These are phyloP conservation scores for Lasioglossum marginatum DNA, from an alignment of 2,888 invertebrate species.

Conservation along the genomic window DNA sequence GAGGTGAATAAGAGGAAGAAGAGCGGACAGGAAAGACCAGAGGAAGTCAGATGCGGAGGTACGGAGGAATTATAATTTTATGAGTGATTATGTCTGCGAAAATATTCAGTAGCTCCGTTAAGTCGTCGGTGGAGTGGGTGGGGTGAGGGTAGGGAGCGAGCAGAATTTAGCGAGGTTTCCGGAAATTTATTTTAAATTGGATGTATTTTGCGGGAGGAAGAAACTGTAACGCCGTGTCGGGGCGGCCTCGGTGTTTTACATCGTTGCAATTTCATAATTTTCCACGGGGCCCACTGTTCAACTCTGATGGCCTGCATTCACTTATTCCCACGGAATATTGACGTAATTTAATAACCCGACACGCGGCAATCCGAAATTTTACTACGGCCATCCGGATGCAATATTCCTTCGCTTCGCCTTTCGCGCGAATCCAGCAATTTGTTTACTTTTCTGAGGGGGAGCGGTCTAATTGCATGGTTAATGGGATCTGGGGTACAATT, in stretches of 20 bases:
- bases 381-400: not conserved
- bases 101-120: conserved; percentile 54
- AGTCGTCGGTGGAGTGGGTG: conserved; percentile 12
- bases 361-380: not conserved
- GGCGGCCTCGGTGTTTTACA: conserved; percentile 23
- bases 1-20: not conserved
- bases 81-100: conserved; percentile 46
- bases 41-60: conserved; percentile 30
- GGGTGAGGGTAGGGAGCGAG: not conserved
- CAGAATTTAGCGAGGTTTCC: conserved; percentile 39
- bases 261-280: conserved; percentile 32
- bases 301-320: conserved; percentile 8
- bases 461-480: not conserved
- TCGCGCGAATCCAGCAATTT: not conserved
- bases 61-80: conserved; percentile 54
- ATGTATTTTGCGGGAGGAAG: conserved; percentile 42
- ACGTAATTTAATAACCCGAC: not conserved
- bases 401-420: not conserved
- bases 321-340: conserved; percentile 23
- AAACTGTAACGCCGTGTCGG: conserved; percentile 32
- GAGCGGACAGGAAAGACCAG: not conserved
- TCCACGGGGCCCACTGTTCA: not conserved
- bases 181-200: conserved; percentile 58
- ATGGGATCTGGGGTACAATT: not conserved
- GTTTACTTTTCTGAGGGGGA: not conserved